Conservation (phyloP, 2,888 invertebrate species). For the Pandemis cinnamomeana region DNA sequence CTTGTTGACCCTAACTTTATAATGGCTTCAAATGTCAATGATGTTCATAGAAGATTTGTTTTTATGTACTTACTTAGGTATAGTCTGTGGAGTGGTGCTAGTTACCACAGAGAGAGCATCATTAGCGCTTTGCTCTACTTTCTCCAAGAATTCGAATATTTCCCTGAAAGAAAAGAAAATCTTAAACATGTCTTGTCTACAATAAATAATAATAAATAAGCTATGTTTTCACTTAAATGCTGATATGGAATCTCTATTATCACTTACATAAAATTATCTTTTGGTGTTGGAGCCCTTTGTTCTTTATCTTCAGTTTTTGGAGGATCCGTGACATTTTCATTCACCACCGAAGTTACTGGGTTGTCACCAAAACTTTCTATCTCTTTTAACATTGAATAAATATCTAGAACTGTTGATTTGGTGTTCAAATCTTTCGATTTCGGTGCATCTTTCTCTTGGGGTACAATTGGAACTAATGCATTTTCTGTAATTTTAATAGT, state of each 20-base stretch:
- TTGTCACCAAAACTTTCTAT: slow-evolving; percentile 78
- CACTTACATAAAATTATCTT: slow-evolving; percentile 77
- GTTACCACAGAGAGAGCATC: slow-evolving; percentile 78
- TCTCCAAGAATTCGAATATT: slow-evolving; percentile 87
- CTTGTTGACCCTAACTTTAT: not conserved
- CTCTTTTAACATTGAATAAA: slow-evolving; percentile 81
- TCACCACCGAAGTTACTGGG: slow-evolving; percentile 62
- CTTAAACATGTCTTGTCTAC: no score
- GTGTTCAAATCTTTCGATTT: slow-evolving; percentile 62
- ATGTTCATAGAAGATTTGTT: not conserved
- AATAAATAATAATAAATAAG: no score
- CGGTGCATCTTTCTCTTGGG: slow-evolving; percentile 49
- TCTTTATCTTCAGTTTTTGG: slow-evolving; percentile 57
- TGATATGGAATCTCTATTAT: not conserved
- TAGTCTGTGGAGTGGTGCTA: slow-evolving; percentile 68
- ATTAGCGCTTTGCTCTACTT: slow-evolving; percentile 85
- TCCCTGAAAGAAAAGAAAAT: slow-evolving; percentile 74
- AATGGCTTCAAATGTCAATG: not conserved
- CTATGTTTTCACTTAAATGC: no score
- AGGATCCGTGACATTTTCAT: slow-evolving; percentile 49
- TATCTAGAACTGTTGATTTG: slow-evolving; percentile 77
- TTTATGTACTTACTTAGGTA: slow-evolving; percentile 67
- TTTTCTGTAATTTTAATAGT: slow-evolving; percentile 43
- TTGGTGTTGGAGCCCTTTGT: slow-evolving; percentile 61
- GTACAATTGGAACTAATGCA: slow-evolving; percentile 21